Evolutionary conservation across 1,140 invertebrate species (phyloP).

Genomic region (Orius insidiosus): DNA sequence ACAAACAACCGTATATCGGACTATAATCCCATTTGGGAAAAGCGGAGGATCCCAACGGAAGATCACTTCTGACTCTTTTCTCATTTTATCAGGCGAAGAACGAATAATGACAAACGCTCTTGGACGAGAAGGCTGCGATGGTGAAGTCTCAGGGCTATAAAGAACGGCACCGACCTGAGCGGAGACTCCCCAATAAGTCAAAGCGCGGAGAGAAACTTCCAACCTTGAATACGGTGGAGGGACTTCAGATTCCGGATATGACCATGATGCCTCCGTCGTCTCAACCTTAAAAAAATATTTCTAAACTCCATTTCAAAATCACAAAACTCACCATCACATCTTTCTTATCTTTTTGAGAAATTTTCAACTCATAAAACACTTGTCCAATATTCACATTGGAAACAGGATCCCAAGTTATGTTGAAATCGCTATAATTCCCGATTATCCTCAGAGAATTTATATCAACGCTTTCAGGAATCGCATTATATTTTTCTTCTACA

Average conservation of each 20-base stretch:
- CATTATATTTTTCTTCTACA: slow-evolving; percentile 30
- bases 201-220: slow-evolving; percentile 53
- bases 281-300: slow-evolving; percentile 18
- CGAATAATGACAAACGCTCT: slow-evolving; percentile 40
- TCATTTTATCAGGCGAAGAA: neutral
- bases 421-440: slow-evolving; percentile 57
- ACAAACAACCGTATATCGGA: slow-evolving; percentile 50
- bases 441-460: slow-evolving; percentile 40
- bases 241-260: slow-evolving; percentile 29
- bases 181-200: slow-evolving; percentile 68
- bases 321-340: slow-evolving; percentile 21
- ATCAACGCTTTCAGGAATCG: slow-evolving; percentile 49
- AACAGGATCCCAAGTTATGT: slow-evolving; percentile 59
- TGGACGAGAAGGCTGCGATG: slow-evolving; percentile 47
- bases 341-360: slow-evolving; percentile 29
- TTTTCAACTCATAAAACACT: slow-evolving; percentile 67
- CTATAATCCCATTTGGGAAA: slow-evolving; percentile 52
- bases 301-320: neutral
- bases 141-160: slow-evolving; percentile 49
- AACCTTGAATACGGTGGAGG: slow-evolving; percentile 48
- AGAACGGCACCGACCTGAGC: slow-evolving; percentile 34
- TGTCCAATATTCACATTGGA: slow-evolving; percentile 56
- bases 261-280: slow-evolving; percentile 22
- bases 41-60: slow-evolving; percentile 58
- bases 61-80: slow-evolving; percentile 21